Conservation (phyloP, 1,140 invertebrate species). For the Bombus consobrinus region DNA sequence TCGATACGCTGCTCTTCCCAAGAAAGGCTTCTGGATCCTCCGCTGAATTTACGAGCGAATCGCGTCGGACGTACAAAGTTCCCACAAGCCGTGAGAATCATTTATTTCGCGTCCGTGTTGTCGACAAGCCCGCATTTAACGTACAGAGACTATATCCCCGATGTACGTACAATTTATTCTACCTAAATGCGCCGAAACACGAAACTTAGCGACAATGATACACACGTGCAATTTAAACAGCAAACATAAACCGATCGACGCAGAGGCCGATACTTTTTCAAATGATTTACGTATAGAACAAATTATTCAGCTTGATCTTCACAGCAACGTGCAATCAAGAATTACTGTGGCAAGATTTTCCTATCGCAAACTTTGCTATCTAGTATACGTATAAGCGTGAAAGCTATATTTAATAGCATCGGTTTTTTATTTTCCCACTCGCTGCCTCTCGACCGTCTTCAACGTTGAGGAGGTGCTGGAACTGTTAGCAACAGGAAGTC, state of each 20-base stretch:
- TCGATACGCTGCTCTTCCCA: no score
- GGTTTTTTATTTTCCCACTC: not conserved
- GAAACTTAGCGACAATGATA: no score
- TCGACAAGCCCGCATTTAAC: not conserved
- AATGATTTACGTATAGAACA: not conserved
- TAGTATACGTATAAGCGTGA: not conserved
- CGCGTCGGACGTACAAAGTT: constrained; percentile 19
- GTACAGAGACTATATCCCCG: not conserved
- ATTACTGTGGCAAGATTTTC: not conserved
- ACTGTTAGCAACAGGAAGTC: constrained; percentile 72
- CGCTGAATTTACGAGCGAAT: constrained; percentile 18
- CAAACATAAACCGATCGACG: not conserved
- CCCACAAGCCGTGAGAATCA: constrained; percentile 50
- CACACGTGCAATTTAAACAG: not conserved
- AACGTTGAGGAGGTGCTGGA: constrained; percentile 54
- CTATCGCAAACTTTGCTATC: not conserved
- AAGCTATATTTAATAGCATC: not conserved
- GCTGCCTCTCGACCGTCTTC: not conserved
- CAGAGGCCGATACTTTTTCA: not conserved
- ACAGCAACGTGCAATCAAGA: not conserved
- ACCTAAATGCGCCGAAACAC: not conserved
- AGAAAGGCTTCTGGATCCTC: no score
- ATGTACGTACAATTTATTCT: not conserved
- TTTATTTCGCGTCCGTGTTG: constrained; percentile 16
- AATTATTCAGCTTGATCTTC: not conserved